Evolutionary conservation across 2,113 vertebrate genomes (phyloP).

Genomic region (Chaenogobius annularis): DNA sequence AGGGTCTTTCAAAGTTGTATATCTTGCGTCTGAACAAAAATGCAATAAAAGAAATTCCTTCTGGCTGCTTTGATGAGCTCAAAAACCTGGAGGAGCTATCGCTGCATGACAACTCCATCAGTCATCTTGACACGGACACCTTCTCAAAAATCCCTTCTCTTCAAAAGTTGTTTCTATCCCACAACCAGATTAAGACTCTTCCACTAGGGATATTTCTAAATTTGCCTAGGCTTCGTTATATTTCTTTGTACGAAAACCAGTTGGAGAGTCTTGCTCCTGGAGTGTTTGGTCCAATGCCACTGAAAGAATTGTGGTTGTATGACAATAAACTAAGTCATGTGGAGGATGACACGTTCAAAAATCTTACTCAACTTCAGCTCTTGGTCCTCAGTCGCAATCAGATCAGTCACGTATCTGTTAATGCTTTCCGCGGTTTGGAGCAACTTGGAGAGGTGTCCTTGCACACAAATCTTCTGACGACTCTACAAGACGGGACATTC

Average conservation of each 20-base stretch:
- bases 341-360: conserved; percentile 79
- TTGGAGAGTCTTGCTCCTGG: conserved; percentile 76
- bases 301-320: conserved; percentile 87
- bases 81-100: conserved; percentile 82
- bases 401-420: conserved; percentile 73
- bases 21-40: conserved; percentile 85
- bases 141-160: conserved; percentile 83
- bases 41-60: conserved; percentile 76
- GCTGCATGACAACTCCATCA: conserved; percentile 86
- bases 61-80: conserved; percentile 75
- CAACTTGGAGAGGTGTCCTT: conserved; percentile 85
- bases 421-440: conserved; percentile 80
- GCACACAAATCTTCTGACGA: conserved; percentile 82
- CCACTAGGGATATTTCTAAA: conserved; percentile 82
- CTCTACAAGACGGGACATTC: conserved; percentile 75
- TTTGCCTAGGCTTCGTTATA: conserved; percentile 77
- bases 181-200: conserved; percentile 81
- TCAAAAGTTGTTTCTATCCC: conserved; percentile 85
- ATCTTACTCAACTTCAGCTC: conserved; percentile 81
- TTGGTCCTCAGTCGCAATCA: conserved; percentile 87
- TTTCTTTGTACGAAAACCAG: conserved; percentile 86
- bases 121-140: conserved; percentile 72
- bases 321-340: conserved; percentile 84
- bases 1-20: conserved; percentile 78
- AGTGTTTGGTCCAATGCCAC: conserved; percentile 82